Evolutionary conservation across 2,113 vertebrate species (phyloP).

Genomic region (Mesocricetus auratus): DNA sequence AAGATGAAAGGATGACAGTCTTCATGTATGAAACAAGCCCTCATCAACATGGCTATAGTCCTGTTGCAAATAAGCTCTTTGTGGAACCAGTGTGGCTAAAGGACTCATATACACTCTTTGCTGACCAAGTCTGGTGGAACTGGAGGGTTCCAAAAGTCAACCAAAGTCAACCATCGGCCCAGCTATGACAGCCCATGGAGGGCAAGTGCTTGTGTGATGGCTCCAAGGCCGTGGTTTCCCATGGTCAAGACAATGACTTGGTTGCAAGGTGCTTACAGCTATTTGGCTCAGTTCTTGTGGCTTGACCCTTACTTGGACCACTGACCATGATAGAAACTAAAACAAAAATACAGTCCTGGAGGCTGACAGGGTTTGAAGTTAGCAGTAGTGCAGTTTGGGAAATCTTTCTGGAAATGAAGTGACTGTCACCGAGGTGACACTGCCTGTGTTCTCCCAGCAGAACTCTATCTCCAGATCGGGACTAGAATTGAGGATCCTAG

Average conservation of each 20-base stretch:
- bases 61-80: neutral
- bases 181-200: neutral
- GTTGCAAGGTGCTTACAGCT: rapidly evolving
- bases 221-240: no score
- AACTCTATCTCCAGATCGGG: neutral
- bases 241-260: rapidly evolving
- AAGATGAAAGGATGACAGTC: neutral
- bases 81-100: neutral
- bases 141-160: neutral
- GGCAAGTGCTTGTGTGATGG: rapidly evolving
- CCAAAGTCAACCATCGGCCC: no score
- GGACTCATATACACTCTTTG: rapidly evolving
- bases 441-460: neutral
- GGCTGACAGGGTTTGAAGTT: rapidly evolving
- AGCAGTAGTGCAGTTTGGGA: neutral
- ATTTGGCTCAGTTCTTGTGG: rapidly evolving
- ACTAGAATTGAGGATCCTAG: neutral
- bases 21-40: neutral
- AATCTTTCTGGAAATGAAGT: neutral
- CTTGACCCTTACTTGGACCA: neutral
- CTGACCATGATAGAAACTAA: neutral
- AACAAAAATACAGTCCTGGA: neutral
- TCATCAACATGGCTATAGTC: neutral
- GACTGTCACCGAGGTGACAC: neutral
- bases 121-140: rapidly evolving